Conservation (phyloP, 2,888 invertebrate species). For the Lamellibrachia satsuma region DNA sequence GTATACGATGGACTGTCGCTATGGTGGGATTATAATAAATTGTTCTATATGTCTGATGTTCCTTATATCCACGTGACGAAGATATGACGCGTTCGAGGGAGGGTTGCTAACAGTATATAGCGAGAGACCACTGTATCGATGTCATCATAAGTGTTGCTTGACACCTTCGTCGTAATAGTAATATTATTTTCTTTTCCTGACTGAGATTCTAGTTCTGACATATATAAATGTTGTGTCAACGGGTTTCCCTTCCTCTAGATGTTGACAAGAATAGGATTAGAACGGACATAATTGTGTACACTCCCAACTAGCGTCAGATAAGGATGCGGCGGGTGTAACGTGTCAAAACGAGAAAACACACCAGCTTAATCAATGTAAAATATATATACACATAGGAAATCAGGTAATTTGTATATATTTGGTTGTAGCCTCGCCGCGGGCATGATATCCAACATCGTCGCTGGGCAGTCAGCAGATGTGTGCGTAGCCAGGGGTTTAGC, state of each 20-base stretch:
- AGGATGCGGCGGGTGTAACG: background rate
- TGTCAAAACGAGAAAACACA: background rate
- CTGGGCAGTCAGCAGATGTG: slow-evolving; percentile 44
- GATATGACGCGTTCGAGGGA: background rate
- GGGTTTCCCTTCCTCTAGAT: no score
- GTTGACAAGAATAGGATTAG: no score
- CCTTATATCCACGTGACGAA: background rate
- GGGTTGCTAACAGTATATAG: background rate
- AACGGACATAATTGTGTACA: background rate
- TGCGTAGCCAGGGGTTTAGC: slow-evolving; percentile 52
- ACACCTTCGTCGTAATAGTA: background rate
- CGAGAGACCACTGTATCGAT: no score
- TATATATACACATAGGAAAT: background rate
- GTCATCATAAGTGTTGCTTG: no score
- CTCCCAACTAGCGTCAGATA: background rate
- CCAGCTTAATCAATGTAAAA: background rate
- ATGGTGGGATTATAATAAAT: background rate
- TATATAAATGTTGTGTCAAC: background rate
- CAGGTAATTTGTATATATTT: background rate
- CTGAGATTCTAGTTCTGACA: background rate
- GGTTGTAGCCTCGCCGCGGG: slow-evolving; percentile 50
- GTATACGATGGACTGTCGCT: background rate
- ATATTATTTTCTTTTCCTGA: background rate
- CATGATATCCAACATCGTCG: slow-evolving; percentile 46
- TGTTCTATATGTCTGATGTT: background rate